These are phyloP conservation scores for Lithophane leautieri DNA, from an alignment of 2,888 invertebrate genomes.

Conservation along the genomic window DNA sequence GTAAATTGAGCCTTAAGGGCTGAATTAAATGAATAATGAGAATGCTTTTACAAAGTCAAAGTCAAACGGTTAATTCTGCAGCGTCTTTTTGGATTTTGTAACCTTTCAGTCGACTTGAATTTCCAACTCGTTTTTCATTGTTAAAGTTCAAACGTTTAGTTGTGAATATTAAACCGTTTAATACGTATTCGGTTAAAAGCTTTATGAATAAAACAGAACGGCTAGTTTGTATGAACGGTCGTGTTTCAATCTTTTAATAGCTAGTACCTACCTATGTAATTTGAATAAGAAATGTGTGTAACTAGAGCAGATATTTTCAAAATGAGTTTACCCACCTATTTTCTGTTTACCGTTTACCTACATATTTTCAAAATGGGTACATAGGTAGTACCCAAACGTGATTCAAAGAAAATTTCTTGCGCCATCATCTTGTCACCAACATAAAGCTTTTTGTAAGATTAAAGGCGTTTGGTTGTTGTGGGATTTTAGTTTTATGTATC, in stretches of 20 bases:
- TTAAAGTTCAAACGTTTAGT: slow-evolving; percentile 41
- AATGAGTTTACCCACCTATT: too few relatives aligned
- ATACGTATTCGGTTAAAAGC: slow-evolving; percentile 25
- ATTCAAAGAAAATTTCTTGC: slow-evolving; percentile 28
- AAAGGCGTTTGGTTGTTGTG: slow-evolving; percentile 1
- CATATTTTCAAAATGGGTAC: too few relatives aligned
- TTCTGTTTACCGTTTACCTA: background rate
- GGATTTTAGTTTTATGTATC: slow-evolving; percentile 12
- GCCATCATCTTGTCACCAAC: slow-evolving; percentile 11
- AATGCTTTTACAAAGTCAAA: slow-evolving; percentile 44
- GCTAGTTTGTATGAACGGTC: slow-evolving; percentile 1
- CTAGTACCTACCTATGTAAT: background rate
- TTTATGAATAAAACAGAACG: slow-evolving; percentile 27
- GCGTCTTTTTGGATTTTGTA: slow-evolving; percentile 36
- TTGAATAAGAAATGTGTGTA: too few relatives aligned
- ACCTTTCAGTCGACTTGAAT: slow-evolving; percentile 38
- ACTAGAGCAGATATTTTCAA: background rate
- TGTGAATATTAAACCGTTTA: slow-evolving; percentile 37
- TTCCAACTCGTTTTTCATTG: slow-evolving; percentile 45
- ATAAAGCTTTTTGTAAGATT: slow-evolving; percentile 38
- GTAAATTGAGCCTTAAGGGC: slow-evolving; percentile 14
- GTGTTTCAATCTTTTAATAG: background rate
- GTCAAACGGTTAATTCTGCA: slow-evolving; percentile 35
- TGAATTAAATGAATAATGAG: slow-evolving; percentile 52
- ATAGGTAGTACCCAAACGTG: background rate